These are phyloP conservation scores for Ceriagrion tenellum DNA, from an alignment of 2,888 invertebrate genomes.

Conservation along the genomic window DNA sequence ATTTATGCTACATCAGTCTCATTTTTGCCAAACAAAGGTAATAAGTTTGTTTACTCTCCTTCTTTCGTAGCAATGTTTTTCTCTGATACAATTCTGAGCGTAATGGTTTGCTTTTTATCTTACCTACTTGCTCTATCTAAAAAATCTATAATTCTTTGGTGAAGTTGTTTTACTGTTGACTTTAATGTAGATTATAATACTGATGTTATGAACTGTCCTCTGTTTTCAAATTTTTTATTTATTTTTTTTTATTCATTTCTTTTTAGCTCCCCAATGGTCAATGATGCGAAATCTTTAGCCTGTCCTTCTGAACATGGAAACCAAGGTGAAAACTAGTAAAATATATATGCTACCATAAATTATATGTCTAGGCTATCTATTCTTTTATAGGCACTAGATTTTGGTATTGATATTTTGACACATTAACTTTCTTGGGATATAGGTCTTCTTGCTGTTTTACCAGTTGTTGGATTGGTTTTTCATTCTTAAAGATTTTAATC, in stretches of 20 bases:
- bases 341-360: not conserved
- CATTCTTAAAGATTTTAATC: not conserved
- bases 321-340: conserved; percentile 43
- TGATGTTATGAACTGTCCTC: not conserved
- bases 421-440: not conserved
- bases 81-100: not conserved
- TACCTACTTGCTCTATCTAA: not conserved
- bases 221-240: not conserved
- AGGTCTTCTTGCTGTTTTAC: not conserved
- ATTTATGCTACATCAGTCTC: not conserved
- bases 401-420: not conserved
- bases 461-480: not conserved
- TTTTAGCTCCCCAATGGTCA: conserved; percentile 39
- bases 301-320: conserved; percentile 44
- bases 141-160: not conserved
- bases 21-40: not conserved
- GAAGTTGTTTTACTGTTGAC: not conserved
- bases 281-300: conserved; percentile 44
- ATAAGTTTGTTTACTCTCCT: not conserved
- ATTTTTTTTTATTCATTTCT: not conserved
- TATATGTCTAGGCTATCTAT: not conserved
- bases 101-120: not conserved
- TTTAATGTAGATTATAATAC: not conserved
- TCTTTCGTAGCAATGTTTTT: not conserved
- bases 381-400: not conserved